phyloP scores from a whole-genome alignment of 1,140 invertebrate genomes.

The Whitmania pigra region DNA sequence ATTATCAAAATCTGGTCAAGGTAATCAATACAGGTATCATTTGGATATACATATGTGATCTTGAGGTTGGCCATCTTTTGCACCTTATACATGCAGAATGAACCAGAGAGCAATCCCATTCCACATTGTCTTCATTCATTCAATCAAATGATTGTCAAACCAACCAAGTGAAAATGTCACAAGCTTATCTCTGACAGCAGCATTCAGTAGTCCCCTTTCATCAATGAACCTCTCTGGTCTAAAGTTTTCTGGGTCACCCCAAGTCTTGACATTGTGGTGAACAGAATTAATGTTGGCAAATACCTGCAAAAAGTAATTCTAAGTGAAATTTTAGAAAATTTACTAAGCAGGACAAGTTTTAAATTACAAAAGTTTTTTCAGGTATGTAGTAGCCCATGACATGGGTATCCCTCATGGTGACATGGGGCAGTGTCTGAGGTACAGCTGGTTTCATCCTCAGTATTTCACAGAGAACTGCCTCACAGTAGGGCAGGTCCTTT shows the following conservation, averaged over 20 bases:
- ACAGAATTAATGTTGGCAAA: slow-evolving; percentile 54
- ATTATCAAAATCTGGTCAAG: too few relatives aligned
- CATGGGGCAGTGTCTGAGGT: neutral
- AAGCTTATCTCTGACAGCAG: neutral
- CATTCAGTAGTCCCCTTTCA: slow-evolving; percentile 32
- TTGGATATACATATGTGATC: too few relatives aligned
- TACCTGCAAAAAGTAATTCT: slow-evolving; percentile 36
- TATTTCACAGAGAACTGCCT: neutral
- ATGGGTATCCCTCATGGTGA: neutral
- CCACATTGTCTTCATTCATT: too few relatives aligned
- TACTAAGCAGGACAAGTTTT: neutral
- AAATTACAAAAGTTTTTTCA: neutral
- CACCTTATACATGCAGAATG: too few relatives aligned
- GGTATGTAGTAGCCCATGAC: slow-evolving; percentile 12
- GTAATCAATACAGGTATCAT: too few relatives aligned
- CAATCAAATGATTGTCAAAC: neutral
- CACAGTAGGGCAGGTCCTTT: neutral
- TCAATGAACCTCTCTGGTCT: slow-evolving; percentile 61
- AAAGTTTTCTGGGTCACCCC: slow-evolving; percentile 56
- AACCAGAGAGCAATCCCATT: too few relatives aligned
- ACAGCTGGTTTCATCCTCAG: neutral
- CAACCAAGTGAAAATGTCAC: slow-evolving; percentile 3
- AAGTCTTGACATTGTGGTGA: slow-evolving; percentile 51
- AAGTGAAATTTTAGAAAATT: neutral
- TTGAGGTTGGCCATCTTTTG: too few relatives aligned